Base-by-base conservation (phyloP, 2,113 vertebrate species). In the Corythoichthys haematopterus region DNA sequence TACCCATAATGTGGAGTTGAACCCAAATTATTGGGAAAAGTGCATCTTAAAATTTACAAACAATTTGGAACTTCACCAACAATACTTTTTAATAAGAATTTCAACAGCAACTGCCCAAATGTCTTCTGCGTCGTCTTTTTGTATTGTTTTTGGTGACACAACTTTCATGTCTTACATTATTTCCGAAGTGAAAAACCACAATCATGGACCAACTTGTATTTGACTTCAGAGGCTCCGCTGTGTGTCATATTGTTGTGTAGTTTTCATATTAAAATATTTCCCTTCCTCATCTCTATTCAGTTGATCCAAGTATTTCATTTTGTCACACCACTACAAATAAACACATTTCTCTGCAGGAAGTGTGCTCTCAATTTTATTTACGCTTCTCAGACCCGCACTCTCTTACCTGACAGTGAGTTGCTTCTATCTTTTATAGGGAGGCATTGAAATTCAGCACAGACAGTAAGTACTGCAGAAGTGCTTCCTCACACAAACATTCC, bases 361-460 rank as follows among this genome's bases (percentile, higher is more conserved):
- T 80, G 66, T 68, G 52, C 70, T 72, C 69, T 76, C 72, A 66
- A 62, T 78, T 76, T 72, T 67, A 53, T 65, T 71, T 53, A 57
- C 59, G 63, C 66, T 69, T 68, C 69, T 72, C 76, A 65, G 8
- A 7, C 28, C 11, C 11, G 56, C 78, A 77, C 72, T 80, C 62
- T 73, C 74, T 79, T 80, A 75, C 80, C 80, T 85, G 80, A 84
- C 77, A 76, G 71, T 37, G 57, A 84, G 81, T 74, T 86, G 81
- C 81, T 87, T 76, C 78, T 68, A 71, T 86, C 83, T 90, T 57
- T 86, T 80, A 85, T 86, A 73, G 81, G 75, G 72, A 69, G 83
- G 74, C 76, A 84, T 88, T 88, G 81, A 88, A 87, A 89, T 90
- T 88, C 87, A 81, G 78, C 66, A 73, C 81, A 88, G 82, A 76